phyloP scores from a whole-genome alignment of 2,797 vertebrate species.

The Salarias fasciatus region DNA sequence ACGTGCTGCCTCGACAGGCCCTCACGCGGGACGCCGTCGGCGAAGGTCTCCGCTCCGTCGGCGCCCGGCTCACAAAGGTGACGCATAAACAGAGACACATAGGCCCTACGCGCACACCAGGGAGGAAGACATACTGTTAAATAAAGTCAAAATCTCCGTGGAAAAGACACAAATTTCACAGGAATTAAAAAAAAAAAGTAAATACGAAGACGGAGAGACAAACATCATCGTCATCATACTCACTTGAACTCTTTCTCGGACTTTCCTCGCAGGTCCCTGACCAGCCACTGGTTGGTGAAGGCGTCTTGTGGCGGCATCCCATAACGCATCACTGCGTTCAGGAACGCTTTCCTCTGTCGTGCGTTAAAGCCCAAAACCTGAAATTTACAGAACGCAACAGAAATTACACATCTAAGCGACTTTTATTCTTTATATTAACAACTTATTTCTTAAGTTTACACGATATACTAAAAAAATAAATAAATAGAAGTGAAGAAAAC shows the following conservation, averaged over 20 bases:
- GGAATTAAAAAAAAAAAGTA: background rate
- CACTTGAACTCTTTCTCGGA: slow-evolving; percentile 99
- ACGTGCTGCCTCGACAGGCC: slow-evolving; percentile 96
- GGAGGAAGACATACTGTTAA: background rate
- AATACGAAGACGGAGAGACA: background rate
- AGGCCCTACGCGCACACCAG: slow-evolving; percentile 83
- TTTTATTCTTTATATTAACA: no score
- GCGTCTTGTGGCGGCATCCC: slow-evolving; percentile 99
- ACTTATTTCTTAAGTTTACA: background rate
- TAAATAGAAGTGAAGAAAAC: no score
- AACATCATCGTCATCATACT: slow-evolving; percentile 45
- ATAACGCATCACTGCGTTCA: slow-evolving; percentile 99
- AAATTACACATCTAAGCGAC: no score
- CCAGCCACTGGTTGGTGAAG: slow-evolving; percentile 98
- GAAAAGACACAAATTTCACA: background rate
- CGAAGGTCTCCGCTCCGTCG: slow-evolving; percentile 98
- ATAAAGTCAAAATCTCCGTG: background rate
- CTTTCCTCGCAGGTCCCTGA: slow-evolving; percentile 95
- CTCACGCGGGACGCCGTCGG: slow-evolving; percentile 96
- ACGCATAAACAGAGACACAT: slow-evolving; percentile 97
- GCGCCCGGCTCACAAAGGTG: slow-evolving; percentile 98
- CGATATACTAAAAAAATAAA: no score
- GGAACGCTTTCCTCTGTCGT: slow-evolving; percentile 96
- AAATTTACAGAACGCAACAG: background rate
- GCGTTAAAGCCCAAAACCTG: slow-evolving; percentile 98